Evolutionary conservation across 2,797 vertebrate species (phyloP), one percentile per base, ranked within the genome.

Genomic region (Acrossocheilus fasciatus): DNA sequence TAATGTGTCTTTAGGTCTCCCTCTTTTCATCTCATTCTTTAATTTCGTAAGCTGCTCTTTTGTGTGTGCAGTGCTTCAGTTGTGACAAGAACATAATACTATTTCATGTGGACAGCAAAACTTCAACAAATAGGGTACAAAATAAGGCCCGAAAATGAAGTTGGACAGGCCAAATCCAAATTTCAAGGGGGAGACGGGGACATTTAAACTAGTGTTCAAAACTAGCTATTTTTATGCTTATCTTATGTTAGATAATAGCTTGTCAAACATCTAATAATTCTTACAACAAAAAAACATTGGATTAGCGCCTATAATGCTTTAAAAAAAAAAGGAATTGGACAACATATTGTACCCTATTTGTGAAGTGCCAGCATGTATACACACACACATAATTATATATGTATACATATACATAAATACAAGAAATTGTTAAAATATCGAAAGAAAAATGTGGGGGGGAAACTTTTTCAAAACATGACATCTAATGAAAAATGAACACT

Each of bases 381-480:
- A 26, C n/a, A 68, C 14, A 66, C 34, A 68, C 66, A 4, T 36
- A 68, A 68, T 20, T 57, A 15, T 50, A 68, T 81, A 74, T 83
- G 30, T 20, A 82, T 82, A 50, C 6, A 72, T 18, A 72, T 64
- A 80, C n/a, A 66, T 64, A 66, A 12, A 66, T 8, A 23, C 26
- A 34, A 34, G n/a, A 52, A 45, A 47, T 6, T 50, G 50, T 54
- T 23, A 18, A 54, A 80, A 30, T 18, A 47, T 80, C 15, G 50
- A 64, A 14, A 72, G 11, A 23, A n/a, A 39, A 77, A 69, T 4
- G 3, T 26, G 50, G 11, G n/a, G 20, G 34, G 43, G 47, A 43
- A 4, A 69, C 50, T 54, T 45, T 88, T 82, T 88, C 26, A 41
- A 83, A 85, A 86, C 66, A 73, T 80, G 23, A 79, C 45, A 70